Evolutionary conservation across 2,888 invertebrate genomes (phyloP).

Genomic region (Ernsta delagoae): DNA sequence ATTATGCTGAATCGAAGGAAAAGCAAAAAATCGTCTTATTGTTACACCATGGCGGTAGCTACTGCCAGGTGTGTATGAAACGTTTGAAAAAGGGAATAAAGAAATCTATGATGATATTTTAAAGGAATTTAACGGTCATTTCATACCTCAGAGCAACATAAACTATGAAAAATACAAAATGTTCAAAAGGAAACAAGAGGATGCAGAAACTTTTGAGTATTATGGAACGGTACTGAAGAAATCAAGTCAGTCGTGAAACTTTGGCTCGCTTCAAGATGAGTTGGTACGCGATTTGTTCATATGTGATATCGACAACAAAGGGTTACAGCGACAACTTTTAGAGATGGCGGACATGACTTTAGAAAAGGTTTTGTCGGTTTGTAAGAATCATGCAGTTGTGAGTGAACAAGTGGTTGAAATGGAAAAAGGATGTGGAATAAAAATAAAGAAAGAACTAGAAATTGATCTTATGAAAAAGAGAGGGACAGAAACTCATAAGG

Average conservation of each 20-base stretch:
- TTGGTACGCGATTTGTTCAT: not conserved
- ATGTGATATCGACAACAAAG: not conserved
- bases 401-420: not conserved
- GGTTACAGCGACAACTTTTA: not conserved
- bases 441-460: conserved; percentile 6
- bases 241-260: not conserved
- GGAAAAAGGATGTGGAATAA: not conserved
- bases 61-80: not conserved
- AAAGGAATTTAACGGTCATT: not conserved
- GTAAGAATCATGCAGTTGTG: not conserved
- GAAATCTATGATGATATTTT: not conserved
- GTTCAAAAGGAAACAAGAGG: not conserved
- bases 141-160: not conserved
- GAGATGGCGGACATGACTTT: not conserved
- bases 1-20: not conserved
- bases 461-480: not conserved
- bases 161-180: not conserved
- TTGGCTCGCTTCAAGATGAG: not conserved
- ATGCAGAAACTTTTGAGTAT: not conserved
- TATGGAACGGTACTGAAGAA: not conserved
- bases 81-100: not conserved
- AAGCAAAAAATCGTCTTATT: not conserved
- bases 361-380: not conserved
- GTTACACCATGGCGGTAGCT: not conserved
- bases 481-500: not conserved